Conservation (phyloP, 1,140 invertebrate genomes). For the Diploscapter pachys region DNA sequence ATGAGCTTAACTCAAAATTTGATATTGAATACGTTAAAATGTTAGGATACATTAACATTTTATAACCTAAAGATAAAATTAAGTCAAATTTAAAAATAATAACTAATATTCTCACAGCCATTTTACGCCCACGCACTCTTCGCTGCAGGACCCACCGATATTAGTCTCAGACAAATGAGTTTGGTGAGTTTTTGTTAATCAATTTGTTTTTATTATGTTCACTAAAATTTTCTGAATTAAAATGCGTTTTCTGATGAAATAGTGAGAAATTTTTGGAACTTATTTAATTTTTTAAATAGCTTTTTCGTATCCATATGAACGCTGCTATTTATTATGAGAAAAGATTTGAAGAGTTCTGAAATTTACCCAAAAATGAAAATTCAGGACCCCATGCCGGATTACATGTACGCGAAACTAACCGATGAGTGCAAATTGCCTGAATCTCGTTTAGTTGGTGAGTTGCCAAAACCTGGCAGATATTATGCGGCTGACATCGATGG, state of each 20-base stretch:
- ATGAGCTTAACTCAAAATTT: too few relatives aligned
- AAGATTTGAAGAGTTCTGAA: too few relatives aligned
- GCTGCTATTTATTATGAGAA: too few relatives aligned
- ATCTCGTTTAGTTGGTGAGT: constrained; percentile 2
- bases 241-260: too few relatives aligned
- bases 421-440: constrained; percentile 23
- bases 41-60: too few relatives aligned
- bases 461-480: constrained; percentile 20
- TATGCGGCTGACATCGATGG: constrained; percentile 26
- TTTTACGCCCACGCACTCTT: constrained; percentile 36
- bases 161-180: constrained; percentile 28
- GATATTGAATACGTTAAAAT: too few relatives aligned
- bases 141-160: constrained; percentile 33
- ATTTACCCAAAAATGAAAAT: background rate
- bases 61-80: too few relatives aligned
- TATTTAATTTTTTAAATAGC: too few relatives aligned
- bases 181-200: constrained; percentile 3
- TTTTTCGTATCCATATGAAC: too few relatives aligned
- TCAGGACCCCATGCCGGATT: constrained; percentile 40
- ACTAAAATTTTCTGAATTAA: background rate
- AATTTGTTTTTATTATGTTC: background rate
- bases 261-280: too few relatives aligned
- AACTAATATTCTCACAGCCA: background rate
- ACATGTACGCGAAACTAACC: constrained; percentile 28
- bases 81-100: too few relatives aligned